phyloP scores from a whole-genome alignment of 1,140 invertebrate species.

The Mercenaria mercenaria region DNA sequence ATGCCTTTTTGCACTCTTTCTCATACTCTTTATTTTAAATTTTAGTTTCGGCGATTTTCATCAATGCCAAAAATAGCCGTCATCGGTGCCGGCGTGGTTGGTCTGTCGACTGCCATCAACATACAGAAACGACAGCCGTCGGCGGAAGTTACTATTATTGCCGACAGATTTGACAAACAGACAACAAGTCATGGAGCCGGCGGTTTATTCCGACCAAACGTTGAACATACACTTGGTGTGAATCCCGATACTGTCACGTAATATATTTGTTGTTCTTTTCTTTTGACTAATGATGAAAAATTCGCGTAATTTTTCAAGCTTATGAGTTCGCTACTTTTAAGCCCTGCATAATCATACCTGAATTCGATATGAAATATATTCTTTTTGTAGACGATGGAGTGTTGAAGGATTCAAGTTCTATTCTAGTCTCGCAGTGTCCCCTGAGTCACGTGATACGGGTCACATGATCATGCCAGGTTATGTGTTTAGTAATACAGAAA shows the following conservation, averaged over 20 bases:
- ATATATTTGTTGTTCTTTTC: not conserved
- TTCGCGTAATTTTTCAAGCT: too few relatives aligned
- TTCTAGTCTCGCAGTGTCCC: constrained; percentile 55
- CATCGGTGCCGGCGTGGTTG: constrained; percentile 84
- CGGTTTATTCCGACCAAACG: constrained; percentile 94
- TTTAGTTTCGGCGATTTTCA: not conserved
- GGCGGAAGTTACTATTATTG: constrained; percentile 91
- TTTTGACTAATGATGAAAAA: too few relatives aligned
- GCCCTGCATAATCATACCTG: too few relatives aligned
- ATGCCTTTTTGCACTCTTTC: too few relatives aligned
- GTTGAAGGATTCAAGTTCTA: constrained; percentile 69
- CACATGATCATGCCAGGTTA: constrained; percentile 68
- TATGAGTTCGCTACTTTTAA: too few relatives aligned
- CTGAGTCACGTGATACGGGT: constrained; percentile 54
- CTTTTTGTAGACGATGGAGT: constrained; percentile 63
- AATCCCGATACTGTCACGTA: constrained; percentile 63
- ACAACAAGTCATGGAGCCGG: constrained; percentile 95
- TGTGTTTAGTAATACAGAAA: constrained; percentile 66
- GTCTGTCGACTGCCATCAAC: constrained; percentile 85
- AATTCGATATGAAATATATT: too few relatives aligned
- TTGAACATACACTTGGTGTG: constrained; percentile 87
- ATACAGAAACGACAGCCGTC: constrained; percentile 90
- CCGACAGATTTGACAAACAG: constrained; percentile 91
- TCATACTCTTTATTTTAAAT: not conserved
- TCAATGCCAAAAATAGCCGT: constrained; percentile 74